Base-by-base conservation (phyloP, 2,113 vertebrate species). In the Elachura formosa region DNA sequence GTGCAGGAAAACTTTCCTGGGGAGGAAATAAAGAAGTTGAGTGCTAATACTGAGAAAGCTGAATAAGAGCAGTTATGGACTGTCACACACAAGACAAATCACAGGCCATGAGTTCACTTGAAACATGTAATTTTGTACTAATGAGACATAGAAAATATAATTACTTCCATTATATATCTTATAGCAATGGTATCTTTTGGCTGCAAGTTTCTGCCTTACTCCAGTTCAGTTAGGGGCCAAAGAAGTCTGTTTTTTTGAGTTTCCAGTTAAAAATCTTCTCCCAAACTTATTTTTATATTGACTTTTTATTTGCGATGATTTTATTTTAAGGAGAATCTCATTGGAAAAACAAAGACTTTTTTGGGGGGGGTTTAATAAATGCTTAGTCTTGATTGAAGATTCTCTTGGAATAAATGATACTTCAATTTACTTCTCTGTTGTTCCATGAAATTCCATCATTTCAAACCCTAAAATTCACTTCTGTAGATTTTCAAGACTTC, bases 341-440 rank as follows among this genome's bases (percentile, higher is more conserved):
- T 31, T 43, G 79, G 5, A 51, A 68, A 87, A 66, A 26, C 7
- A 61, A 45, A 23, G 7, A 33, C 6, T 25, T 38, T 3, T n/a
- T 16, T 33, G 31, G 17, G 3, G 5, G 0, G 2, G 5, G 25
- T 80, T 11, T 11, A 12, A 33, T 26, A 28, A 1, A 15, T 8
- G 2, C 10, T 56, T 48, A 75, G 3, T 45, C 18, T 12, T 72
- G 45, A 87, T 12, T 72, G 45, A 87, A 89, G 84, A 90, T 71
- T 52, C 8, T 75, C 41, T 72, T 81, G 19, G n/a, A 91, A 78
- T 68, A 84, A 88, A 77, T 31, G 22, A 28, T 12, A 71, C 75
- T 84, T 77, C 8, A 49, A 5, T 45, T 78, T 87, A 26, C 4
- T 43, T 15, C 20, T 75, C 54, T 18, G 25, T 29, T 31, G 2